These are phyloP conservation scores for Pogonocichla stellata DNA, from an alignment of 2,113 vertebrate genomes.

Conservation along the genomic window DNA sequence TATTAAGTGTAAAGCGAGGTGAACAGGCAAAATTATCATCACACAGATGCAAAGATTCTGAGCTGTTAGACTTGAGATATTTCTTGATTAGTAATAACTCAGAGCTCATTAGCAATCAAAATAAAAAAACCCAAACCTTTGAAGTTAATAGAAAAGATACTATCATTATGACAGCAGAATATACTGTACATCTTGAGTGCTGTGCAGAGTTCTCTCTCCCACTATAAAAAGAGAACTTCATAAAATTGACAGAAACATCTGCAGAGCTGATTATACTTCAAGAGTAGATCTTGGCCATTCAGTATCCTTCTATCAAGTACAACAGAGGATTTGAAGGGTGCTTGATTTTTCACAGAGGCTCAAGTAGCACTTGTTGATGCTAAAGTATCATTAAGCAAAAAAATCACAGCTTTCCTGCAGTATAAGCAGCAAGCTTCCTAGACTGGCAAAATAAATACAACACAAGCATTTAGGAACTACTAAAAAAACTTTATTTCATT, in stretches of 20 bases:
- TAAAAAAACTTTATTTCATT: background rate
- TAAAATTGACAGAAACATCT: conserved; percentile 7
- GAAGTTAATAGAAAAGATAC: background rate
- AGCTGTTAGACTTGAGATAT: background rate
- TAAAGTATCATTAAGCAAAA: background rate
- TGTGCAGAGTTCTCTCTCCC: background rate
- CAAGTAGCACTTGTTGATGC: conserved; percentile 13
- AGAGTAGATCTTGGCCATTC: background rate
- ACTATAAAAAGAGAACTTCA: background rate
- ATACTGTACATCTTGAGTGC: background rate
- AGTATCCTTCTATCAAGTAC: background rate
- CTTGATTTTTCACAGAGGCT: conserved; percentile 29
- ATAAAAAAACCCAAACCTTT: background rate
- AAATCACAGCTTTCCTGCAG: background rate
- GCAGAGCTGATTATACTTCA: background rate
- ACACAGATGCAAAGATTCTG: background rate
- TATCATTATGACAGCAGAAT: background rate
- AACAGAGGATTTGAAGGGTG: conserved; percentile 9
- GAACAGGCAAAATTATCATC: background rate
- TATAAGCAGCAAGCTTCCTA: background rate
- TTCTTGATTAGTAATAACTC: background rate
- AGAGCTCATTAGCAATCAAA: background rate
- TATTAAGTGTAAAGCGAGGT: background rate
- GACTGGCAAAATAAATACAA: background rate
- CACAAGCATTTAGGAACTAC: background rate